These are phyloP conservation scores for Saccostrea glomerata DNA, from an alignment of 1,140 invertebrate species.

Conservation along the genomic window DNA sequence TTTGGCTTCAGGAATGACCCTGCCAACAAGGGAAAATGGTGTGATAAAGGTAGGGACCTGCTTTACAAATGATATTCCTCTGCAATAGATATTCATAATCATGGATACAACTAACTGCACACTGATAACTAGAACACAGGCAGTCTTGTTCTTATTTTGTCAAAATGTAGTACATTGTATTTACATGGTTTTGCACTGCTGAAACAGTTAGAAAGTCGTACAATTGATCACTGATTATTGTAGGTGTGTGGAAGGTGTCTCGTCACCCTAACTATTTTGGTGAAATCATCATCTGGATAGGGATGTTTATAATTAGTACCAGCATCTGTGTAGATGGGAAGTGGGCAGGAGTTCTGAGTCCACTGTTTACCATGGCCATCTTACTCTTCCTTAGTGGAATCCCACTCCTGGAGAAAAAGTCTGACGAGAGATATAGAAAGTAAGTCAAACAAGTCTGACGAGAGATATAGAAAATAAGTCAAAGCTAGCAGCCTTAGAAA, in stretches of 20 bases:
- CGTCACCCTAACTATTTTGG: conserved; percentile 98
- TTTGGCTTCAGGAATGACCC: conserved; percentile 93
- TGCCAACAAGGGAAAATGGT: conserved; percentile 91
- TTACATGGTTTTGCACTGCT: background rate
- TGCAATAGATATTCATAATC: background rate
- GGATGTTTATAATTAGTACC: conserved; percentile 92
- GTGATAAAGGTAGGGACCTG: conserved; percentile 86
- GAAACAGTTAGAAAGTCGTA: background rate
- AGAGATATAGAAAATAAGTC: too few relatives aligned
- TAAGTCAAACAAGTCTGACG: too few relatives aligned
- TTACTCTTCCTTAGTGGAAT: conserved; percentile 87
- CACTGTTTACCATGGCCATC: conserved; percentile 92
- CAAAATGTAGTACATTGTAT: background rate
- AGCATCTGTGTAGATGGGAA: conserved; percentile 89
- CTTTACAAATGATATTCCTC: background rate
- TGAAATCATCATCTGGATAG: conserved; percentile 96
- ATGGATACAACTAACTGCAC: background rate
- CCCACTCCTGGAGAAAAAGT: conserved; percentile 86
- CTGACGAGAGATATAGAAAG: conserved; percentile 88
- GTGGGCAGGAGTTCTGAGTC: conserved; percentile 91
- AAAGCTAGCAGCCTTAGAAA: background rate
- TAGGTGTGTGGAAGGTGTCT: conserved; percentile 92
- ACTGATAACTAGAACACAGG: background rate
- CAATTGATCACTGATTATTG: conserved; percentile 44
- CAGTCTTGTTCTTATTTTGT: background rate